Base-by-base conservation (phyloP, 2,888 invertebrate genomes). In the Venustoraphidia nigricollis region DNA sequence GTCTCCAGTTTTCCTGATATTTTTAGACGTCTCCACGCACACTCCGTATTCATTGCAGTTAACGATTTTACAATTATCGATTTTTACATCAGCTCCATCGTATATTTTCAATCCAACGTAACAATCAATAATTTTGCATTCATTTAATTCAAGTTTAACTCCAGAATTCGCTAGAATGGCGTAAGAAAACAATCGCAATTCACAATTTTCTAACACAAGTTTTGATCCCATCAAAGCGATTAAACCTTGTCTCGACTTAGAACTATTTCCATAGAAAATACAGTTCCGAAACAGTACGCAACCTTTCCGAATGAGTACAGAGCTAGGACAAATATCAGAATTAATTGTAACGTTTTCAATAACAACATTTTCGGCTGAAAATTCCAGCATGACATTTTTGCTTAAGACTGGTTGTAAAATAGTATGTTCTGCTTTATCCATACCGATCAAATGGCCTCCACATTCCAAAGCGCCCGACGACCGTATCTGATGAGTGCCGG, bases 331-430 rank as follows among this genome's bases (percentile, higher is more conserved):
- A 13, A 67, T 66, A 35, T 64, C 62, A 41, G 75, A 70, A 54
- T 77, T 66, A 10, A 79, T 58, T 2, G 71, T 68, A 36, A 79
- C 36, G 57, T 77, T 73, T 53, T 73, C 70, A n/a, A 79, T 54
- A 2, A 64, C 50, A 41, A 72, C 67, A 54, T 69, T 62, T 1
- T 71, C 71, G 51, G 68, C 67, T 36, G 61, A 64, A 55, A 76
- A 71, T 52, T 76, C 71, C 13, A 79, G 60, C 53, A 78, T 62
- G 0, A 73, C 65, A 55, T 69, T 69, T 49, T 74, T 72, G 43
- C 67, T 68, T 39, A 69, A 69, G 14, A 68, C 65, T 1, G 68
- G 66, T 51, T 66, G 59, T 13, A 73, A 57, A 34, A 66, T 54
- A 1, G 66, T 67, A 8, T 58, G 46, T 6, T 59, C 57, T 4